phyloP scores from a whole-genome alignment of 92 coral and sea anemone genomes.

The Anthopleura xanthogrammica region DNA sequence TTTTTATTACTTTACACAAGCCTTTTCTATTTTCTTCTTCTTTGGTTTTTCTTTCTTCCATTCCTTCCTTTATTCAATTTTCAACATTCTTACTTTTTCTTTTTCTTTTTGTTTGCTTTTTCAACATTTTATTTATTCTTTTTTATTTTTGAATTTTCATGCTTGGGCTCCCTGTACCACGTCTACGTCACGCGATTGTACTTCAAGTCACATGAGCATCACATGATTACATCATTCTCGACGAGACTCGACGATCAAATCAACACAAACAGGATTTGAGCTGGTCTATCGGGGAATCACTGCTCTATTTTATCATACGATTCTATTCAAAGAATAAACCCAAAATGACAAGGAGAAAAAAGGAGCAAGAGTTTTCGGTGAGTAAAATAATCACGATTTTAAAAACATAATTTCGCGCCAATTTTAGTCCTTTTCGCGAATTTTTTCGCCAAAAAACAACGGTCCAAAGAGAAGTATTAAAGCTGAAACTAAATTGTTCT shows the following conservation, averaged over 20 bases:
- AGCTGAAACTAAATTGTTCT: not conserved
- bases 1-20: no score
- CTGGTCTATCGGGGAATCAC: not conserved
- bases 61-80: no score
- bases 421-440: not conserved
- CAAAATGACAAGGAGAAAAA: not conserved
- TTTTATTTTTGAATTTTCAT: no score
- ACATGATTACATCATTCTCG: not conserved
- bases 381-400: not conserved
- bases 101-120: no score
- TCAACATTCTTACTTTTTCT: no score
- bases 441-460: not conserved
- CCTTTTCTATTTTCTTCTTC: no score
- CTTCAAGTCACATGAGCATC: not conserved
- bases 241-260: not conserved
- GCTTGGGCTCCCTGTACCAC: not conserved
- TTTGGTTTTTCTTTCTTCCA: no score
- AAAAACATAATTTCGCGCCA: not conserved
- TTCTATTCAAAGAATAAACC: not conserved
- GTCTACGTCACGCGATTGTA: not conserved
- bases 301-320: not conserved
- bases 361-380: not conserved
- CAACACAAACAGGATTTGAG: not conserved
- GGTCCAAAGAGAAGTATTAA: not conserved
- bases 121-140: no score